Conservation (phyloP, 2,888 invertebrate genomes). For the Megalurothrips usitatus region DNA sequence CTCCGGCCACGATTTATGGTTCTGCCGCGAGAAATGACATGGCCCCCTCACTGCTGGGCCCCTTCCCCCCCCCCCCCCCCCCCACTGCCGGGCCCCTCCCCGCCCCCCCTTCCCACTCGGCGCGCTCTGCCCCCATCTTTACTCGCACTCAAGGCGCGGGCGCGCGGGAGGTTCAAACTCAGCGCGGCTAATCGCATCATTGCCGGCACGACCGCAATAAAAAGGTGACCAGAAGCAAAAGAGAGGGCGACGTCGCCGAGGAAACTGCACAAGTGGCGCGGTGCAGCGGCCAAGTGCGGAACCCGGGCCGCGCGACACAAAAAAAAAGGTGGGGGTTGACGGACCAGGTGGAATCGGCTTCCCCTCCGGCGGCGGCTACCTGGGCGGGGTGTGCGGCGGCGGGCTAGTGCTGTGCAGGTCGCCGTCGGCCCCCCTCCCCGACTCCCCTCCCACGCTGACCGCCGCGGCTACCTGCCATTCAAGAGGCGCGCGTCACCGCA, state of each 20-base stretch:
- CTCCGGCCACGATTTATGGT: constrained; percentile 17
- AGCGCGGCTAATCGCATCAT: background rate
- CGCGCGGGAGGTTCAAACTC: background rate
- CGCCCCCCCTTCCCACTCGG: constrained; percentile 33
- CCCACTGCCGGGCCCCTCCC: constrained; percentile 30
- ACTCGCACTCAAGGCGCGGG: constrained; percentile 32
- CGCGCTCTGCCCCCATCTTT: constrained; percentile 30
- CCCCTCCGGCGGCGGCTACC: background rate
- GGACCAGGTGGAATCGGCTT: background rate
- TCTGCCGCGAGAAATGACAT: constrained; percentile 31
- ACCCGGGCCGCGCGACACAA: background rate
- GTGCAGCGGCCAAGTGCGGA: background rate
- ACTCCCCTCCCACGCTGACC: constrained; percentile 38
- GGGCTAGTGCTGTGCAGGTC: constrained; percentile 27
- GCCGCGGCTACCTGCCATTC: constrained; percentile 37
- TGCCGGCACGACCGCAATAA: no score
- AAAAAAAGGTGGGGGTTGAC: background rate
- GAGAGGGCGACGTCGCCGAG: background rate
- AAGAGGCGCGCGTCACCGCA: constrained; percentile 33
- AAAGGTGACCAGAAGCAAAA: no score
- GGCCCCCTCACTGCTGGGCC: constrained; percentile 30
- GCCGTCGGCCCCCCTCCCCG: constrained; percentile 37
- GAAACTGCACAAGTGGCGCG: background rate
- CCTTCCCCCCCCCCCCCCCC: constrained; percentile 40
- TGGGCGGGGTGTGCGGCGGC: constrained; percentile 2